phyloP scores from a whole-genome alignment of 2,888 invertebrate species.

The Pristionchus japonicus region DNA sequence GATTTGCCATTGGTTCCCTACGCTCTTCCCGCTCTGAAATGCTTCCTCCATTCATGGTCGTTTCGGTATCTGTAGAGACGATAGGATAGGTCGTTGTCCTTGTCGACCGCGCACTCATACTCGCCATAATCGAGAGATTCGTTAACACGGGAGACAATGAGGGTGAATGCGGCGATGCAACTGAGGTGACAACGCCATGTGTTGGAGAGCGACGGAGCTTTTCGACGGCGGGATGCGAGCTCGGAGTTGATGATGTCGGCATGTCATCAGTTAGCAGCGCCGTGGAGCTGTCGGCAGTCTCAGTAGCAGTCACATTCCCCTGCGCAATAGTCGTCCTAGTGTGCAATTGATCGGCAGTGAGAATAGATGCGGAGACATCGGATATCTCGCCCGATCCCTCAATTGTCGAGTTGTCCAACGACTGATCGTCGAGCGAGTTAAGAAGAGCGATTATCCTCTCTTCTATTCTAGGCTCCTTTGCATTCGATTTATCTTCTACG shows the following conservation, averaged over 20 bases:
- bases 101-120: neutral
- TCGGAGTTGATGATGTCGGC: neutral
- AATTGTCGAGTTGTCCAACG: neutral
- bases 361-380: neutral
- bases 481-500: neutral
- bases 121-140: neutral
- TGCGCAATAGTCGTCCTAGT: neutral
- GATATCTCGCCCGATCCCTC: neutral
- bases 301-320: neutral
- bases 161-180: neutral
- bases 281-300: neutral
- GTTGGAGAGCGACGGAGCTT: neutral
- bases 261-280: neutral
- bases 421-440: conserved; percentile 1
- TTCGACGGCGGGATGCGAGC: neutral
- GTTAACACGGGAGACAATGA: neutral
- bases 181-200: neutral
- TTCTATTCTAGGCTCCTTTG: neutral
- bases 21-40: neutral
- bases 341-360: neutral
- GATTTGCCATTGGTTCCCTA: neutral
- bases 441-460: conserved; percentile 32
- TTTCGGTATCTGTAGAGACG: neutral
- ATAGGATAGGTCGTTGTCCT: neutral
- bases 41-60: neutral